Conservation (phyloP, 2,888 invertebrate species). For the Dynastes grantii region DNA sequence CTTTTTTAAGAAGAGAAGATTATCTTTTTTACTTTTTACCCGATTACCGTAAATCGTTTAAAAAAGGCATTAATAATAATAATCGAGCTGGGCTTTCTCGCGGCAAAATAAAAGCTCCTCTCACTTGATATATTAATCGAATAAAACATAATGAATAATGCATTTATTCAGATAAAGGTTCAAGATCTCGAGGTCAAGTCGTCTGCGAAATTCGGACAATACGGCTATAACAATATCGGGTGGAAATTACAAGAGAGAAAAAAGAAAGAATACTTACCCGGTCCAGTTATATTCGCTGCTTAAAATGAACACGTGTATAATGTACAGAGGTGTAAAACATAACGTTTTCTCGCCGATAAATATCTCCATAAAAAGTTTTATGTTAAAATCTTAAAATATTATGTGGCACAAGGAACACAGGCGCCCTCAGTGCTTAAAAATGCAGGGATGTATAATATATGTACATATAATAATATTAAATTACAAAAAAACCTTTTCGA, state of each 20-base stretch:
- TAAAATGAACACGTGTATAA: no score
- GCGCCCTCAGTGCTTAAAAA: neutral
- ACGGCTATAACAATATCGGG: neutral
- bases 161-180: slow-evolving; percentile 2
- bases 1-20: no score
- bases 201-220: slow-evolving; percentile 1
- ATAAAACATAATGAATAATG: no score
- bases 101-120: slow-evolving; percentile 18
- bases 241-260: slow-evolving; percentile 1
- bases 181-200: slow-evolving; percentile 2
- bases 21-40: no score
- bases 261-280: neutral
- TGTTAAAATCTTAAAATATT: slow-evolving; percentile 7
- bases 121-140: neutral
- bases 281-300: neutral
- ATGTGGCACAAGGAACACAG: neutral
- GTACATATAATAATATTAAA: no score
- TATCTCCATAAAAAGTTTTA: slow-evolving; percentile 10
- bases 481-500: no score
- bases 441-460: neutral
- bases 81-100: no score
- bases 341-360: slow-evolving; percentile 6
- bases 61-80: no score
- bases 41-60: no score
- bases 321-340: neutral